Base-by-base conservation (phyloP, 2,113 vertebrate species). In the Solenodon paradoxus region DNA sequence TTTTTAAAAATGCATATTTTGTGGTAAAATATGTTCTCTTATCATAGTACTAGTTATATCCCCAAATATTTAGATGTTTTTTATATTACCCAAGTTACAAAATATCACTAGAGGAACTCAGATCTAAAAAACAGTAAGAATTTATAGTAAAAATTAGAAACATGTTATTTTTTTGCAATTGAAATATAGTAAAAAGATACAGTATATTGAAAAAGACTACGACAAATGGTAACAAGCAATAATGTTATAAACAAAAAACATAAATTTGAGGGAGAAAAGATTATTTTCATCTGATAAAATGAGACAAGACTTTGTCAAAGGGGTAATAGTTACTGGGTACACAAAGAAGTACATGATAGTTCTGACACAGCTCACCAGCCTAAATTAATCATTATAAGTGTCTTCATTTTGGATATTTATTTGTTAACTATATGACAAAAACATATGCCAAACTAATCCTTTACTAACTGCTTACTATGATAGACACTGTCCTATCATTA, bases 251-350 rank as follows among this genome's bases (percentile, higher is more conserved):
- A 24, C 79, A 15, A 87, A 93, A 96, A 80, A 55, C 35, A 10
- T 32, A 61, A 17, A 42, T 32, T 17, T 75, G 35, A 72, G 51
- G 16, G 38, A 61, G 19, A 35, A 86, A 42, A 49, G 42, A 35
- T 57, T 79, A 83, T 88, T 72, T 92, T 86, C 16, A 49, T 15
- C 38, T 69, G 6, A 85, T 71, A 92, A 90, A 91, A 91, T 35
- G 13, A 57, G 40, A 5, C 17, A 88, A 38, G 35, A 24, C 9
- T 83, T 86, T 82, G 49, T 55, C 9, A 75, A 71, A 89, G 7
- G 9, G 45, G 20, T 26, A n/a, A 32, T n/a, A n/a, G 55, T 83
- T 47, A 91, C 7, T 49, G 9, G 40, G 22, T 40, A 7, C 26
- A 53, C 10, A 74, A 82, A 72, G 11, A 72, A n/a, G 13, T 35